These are phyloP conservation scores for Plagiodera versicolora DNA, from an alignment of 2,888 invertebrate genomes.

Conservation along the genomic window DNA sequence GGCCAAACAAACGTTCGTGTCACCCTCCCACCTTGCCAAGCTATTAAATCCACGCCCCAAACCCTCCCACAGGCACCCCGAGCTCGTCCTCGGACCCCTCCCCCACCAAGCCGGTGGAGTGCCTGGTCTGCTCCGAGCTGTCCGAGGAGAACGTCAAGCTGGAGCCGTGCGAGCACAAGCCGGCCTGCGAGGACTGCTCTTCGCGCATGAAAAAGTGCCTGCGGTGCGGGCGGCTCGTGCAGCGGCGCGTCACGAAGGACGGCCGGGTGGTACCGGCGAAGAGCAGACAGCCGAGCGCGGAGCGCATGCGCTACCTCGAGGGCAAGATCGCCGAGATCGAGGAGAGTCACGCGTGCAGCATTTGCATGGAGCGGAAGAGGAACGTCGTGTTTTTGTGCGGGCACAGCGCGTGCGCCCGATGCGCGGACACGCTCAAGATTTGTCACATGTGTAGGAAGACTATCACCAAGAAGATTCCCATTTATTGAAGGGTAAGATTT, in stretches of 20 bases:
- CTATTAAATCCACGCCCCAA: slow-evolving; percentile 20
- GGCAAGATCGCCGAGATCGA: slow-evolving; percentile 84
- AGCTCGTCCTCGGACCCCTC: slow-evolving; percentile 47
- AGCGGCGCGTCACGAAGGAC: slow-evolving; percentile 59
- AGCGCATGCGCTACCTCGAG: slow-evolving; percentile 69
- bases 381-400: slow-evolving; percentile 89
- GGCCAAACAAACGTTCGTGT: no score
- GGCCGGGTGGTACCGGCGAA: slow-evolving; percentile 56
- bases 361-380: slow-evolving; percentile 82
- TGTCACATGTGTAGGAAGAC: slow-evolving; percentile 86
- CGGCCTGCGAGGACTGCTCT: slow-evolving; percentile 76
- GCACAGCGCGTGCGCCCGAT: slow-evolving; percentile 80
- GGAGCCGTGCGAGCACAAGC: slow-evolving; percentile 74
- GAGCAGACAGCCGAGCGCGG: slow-evolving; percentile 65
- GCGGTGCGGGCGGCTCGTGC: slow-evolving; percentile 65
- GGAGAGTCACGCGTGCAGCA: slow-evolving; percentile 82
- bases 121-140: slow-evolving; percentile 72
- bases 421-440: slow-evolving; percentile 77
- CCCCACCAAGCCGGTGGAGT: slow-evolving; percentile 59
- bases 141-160: slow-evolving; percentile 65
- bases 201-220: slow-evolving; percentile 77
- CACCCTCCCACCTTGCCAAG: no score
- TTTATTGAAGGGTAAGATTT: slow-evolving; percentile 45
- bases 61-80: slow-evolving; percentile 41
- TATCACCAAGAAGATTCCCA: slow-evolving; percentile 71